phyloP scores from a whole-genome alignment of 1,140 invertebrate species.

The Neoseiulus cucumeris region DNA sequence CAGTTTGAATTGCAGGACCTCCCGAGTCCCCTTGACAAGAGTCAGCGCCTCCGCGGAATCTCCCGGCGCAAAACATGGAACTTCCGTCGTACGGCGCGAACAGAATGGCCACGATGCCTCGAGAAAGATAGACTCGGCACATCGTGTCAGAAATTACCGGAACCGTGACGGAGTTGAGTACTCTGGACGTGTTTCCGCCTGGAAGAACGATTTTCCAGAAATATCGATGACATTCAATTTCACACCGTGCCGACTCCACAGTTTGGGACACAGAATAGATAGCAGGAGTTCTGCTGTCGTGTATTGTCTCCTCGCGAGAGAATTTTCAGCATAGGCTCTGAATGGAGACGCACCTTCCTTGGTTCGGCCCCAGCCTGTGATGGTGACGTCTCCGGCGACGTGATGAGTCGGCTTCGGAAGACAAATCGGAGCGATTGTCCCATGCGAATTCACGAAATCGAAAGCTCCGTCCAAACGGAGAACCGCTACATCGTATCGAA shows the following conservation, averaged over 20 bases:
- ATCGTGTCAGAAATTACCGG: constrained; percentile 6
- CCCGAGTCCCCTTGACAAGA: constrained; percentile 8
- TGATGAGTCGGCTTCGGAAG: not conserved
- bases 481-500: not conserved
- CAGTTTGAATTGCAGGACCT: not conserved
- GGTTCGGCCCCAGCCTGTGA: not conserved
- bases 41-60: not conserved
- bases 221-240: too few relatives aligned
- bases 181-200: not conserved
- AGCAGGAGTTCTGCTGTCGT: too few relatives aligned
- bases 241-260: too few relatives aligned
- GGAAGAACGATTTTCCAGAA: not conserved
- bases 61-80: not conserved
- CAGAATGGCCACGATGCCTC: not conserved
- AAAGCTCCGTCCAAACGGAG: not conserved
- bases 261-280: too few relatives aligned
- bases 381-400: not conserved
- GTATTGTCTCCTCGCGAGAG: too few relatives aligned
- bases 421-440: not conserved
- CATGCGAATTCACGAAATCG: not conserved
- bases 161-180: not conserved
- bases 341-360: not conserved
- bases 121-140: not conserved
- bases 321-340: too few relatives aligned
- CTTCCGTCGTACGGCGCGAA: constrained; percentile 4